Percentiles rank a stretch among this genome's conserved stretches.
phyloP scores from a whole-genome alignment of 2,113 vertebrate species.

The Andinoacara biseriatus region DNA sequence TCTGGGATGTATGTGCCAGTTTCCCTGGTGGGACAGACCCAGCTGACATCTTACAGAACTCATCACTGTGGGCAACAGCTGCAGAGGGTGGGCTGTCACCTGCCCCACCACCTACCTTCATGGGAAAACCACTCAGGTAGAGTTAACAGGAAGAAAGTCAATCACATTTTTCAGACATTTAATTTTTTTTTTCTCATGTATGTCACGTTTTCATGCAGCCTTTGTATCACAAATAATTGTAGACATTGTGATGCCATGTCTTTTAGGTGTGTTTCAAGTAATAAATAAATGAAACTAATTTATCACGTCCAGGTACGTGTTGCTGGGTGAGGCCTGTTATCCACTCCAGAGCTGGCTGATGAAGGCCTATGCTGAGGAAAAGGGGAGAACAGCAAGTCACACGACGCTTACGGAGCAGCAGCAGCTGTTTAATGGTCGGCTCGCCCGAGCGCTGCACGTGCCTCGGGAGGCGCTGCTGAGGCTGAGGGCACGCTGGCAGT shows the following conservation, averaged over 20 bases:
- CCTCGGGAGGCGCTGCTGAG: constrained; percentile 70
- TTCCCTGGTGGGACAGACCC: constrained; percentile 82
- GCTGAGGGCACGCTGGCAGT: constrained; percentile 78
- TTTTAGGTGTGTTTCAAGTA: not conserved
- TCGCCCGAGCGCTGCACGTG: constrained; percentile 53
- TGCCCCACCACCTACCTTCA: constrained; percentile 54
- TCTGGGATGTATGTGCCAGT: constrained; percentile 83
- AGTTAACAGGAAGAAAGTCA: not conserved
- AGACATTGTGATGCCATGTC: not conserved
- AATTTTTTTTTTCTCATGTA: not conserved
- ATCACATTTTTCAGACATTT: not conserved
- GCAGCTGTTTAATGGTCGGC: constrained; percentile 69
- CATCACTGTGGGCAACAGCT: constrained; percentile 79
- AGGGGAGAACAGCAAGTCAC: not conserved
- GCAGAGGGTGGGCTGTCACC: constrained; percentile 76
- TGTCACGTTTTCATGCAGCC: not conserved
- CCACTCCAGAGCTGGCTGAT: constrained; percentile 82
- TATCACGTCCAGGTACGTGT: constrained; percentile 66
- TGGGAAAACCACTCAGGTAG: constrained; percentile 74
- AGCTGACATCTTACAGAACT: constrained; percentile 80
- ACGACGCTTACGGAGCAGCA: constrained; percentile 27
- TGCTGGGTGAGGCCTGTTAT: constrained; percentile 78
- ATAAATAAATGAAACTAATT: not conserved
- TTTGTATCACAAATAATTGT: not conserved
- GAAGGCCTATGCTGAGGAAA: constrained; percentile 68